A percentile compares a stretch with the other conserved stretches of the same genome.
phyloP scores from a whole-genome alignment of 2,113 vertebrate genomes.

The Bambusicola thoracicus region DNA sequence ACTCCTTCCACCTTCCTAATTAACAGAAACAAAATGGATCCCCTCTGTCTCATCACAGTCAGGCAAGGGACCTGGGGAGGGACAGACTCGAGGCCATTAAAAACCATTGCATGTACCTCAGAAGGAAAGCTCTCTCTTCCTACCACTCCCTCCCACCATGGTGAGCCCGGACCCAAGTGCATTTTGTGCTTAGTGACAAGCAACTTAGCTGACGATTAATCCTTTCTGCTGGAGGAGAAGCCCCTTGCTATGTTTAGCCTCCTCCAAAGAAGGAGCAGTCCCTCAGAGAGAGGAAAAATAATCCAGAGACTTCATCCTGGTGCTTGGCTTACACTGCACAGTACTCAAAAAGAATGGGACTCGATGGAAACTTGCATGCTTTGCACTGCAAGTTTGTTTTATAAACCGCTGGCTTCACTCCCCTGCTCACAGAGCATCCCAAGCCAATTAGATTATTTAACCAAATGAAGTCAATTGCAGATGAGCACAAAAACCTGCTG shows the following conservation, averaged over 20 bases:
- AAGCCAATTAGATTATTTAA: not conserved
- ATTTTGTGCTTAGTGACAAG: not conserved
- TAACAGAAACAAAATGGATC: too few species aligned
- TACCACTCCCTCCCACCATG: accelerated
- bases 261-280: not conserved
- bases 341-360: not conserved
- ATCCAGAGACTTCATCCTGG: not conserved
- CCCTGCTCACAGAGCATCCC: not conserved
- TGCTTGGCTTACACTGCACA: not conserved
- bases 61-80: too few species aligned
- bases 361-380: not conserved
- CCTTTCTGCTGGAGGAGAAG: not conserved
- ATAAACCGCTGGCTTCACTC: not conserved
- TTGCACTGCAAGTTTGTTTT: not conserved
- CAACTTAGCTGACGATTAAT: not conserved
- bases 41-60: too few species aligned
- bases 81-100: too few species aligned
- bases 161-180: accelerated
- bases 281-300: not conserved
- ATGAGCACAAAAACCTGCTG: not conserved
- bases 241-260: not conserved
- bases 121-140: not conserved
- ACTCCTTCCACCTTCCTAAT: too few species aligned
- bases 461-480: not conserved
- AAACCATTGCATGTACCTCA: accelerated